Conservation (phyloP, 2,797 vertebrate genomes). For the Pseudochirops cupreus region DNA sequence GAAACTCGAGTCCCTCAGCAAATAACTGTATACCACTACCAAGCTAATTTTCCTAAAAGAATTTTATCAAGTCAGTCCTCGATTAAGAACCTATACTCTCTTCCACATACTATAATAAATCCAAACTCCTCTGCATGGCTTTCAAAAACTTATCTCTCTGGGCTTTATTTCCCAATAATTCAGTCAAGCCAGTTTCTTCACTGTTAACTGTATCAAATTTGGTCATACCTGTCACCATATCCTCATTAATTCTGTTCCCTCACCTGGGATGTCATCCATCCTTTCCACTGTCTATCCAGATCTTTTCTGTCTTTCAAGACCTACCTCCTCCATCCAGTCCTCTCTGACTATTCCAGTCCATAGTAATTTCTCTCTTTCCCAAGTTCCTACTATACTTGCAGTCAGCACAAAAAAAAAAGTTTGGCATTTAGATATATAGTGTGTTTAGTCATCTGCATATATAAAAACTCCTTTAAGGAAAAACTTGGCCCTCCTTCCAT, state of each 20-base stretch:
- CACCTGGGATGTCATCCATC: background rate
- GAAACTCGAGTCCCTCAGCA: slow-evolving; percentile 29
- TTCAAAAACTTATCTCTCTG: background rate
- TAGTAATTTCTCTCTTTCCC: background rate
- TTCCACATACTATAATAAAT: slow-evolving; percentile 24
- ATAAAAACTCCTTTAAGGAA: background rate
- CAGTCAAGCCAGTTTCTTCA: slow-evolving; percentile 3
- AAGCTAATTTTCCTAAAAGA: slow-evolving; percentile 42
- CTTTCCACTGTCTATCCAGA: background rate
- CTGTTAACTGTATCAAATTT: background rate
- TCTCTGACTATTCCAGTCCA: background rate
- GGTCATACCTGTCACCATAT: background rate
- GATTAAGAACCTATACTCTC: slow-evolving; percentile 11
- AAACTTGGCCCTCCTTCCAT: background rate
- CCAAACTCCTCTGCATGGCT: slow-evolving; percentile 33
- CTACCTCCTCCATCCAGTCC: background rate
- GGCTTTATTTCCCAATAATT: slow-evolving; percentile 32
- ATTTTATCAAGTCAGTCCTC: slow-evolving; percentile 9
- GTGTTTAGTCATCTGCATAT: background rate
- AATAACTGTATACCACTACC: background rate
- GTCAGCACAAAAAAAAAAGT: background rate
- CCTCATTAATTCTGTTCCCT: background rate
- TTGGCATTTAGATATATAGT: background rate
- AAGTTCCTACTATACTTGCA: background rate
- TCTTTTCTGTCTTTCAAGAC: background rate